Percentiles rank a stretch among this genome's conserved stretches.
These are phyloP conservation scores for Sycophila texana DNA, from an alignment of 2,888 invertebrate genomes.

Conservation along the genomic window DNA sequence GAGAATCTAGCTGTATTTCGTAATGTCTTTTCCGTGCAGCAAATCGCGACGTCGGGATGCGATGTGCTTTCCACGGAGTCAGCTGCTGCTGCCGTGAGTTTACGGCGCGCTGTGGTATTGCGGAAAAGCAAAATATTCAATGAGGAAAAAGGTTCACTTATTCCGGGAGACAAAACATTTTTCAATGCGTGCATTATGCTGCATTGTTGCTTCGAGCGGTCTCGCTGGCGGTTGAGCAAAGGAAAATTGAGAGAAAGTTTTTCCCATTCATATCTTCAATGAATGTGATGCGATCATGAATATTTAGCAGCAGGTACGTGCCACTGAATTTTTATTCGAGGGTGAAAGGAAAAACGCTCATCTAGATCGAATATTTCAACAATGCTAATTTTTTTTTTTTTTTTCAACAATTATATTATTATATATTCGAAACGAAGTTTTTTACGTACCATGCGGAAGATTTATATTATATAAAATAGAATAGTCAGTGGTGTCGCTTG, in stretches of 20 bases:
- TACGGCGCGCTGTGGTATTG: not conserved
- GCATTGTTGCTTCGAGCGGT: not conserved
- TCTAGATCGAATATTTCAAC: constrained; percentile 6
- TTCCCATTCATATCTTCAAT: constrained; percentile 56
- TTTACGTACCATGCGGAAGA: too few species aligned
- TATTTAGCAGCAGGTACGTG: constrained; percentile 50
- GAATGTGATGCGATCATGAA: constrained; percentile 57
- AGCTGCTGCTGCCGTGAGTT: not conserved
- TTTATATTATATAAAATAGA: too few species aligned
- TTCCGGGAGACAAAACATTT: constrained; percentile 2
- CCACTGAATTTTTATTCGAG: not conserved
- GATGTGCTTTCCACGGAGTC: not conserved
- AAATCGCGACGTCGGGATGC: too few species aligned
- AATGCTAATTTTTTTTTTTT: too few species aligned
- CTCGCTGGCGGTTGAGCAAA: constrained; percentile 27
- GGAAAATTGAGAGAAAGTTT: constrained; percentile 60
- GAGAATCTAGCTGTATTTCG: not conserved
- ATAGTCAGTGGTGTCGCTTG: too few species aligned
- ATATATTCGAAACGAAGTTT: too few species aligned
- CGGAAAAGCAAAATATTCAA: too few species aligned
- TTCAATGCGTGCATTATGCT: not conserved
- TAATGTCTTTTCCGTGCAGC: too few species aligned
- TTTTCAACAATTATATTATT: too few species aligned
- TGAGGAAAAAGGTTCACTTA: not conserved
- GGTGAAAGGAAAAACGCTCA: not conserved